phyloP scores from a whole-genome alignment of 2,888 invertebrate genomes.

The Aleiodes alternator region DNA sequence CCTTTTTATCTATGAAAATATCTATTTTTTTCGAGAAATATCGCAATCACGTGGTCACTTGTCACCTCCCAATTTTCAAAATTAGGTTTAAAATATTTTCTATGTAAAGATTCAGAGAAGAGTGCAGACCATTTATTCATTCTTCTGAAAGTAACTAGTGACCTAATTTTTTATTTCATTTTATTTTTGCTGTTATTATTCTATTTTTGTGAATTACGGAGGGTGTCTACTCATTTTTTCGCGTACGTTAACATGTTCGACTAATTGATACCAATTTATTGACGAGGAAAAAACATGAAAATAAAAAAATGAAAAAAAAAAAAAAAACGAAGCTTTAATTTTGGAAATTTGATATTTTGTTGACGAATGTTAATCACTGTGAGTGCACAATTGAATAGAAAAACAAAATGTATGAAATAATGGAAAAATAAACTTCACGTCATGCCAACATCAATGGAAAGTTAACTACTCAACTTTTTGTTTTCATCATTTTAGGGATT shows the following conservation, averaged over 20 bases:
- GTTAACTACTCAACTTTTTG: conserved; percentile 25
- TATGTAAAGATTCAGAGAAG: conserved; percentile 45
- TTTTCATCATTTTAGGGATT: background rate
- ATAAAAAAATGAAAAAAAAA: too few species aligned
- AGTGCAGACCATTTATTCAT: conserved; percentile 53
- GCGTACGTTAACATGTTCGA: background rate
- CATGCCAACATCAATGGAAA: conserved; percentile 19
- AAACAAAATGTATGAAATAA: too few species aligned
- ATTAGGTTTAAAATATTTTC: conserved; percentile 20
- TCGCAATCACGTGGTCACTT: conserved; percentile 72
- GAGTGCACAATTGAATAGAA: too few species aligned
- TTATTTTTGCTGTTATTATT: background rate
- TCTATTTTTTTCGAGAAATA: conserved; percentile 57
- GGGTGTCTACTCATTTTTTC: conserved; percentile 50
- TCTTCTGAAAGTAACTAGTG: conserved; percentile 19
- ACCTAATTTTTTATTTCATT: conserved; percentile 4
- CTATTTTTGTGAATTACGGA: conserved; percentile 33
- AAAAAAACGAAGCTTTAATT: too few species aligned
- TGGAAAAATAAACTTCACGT: background rate
- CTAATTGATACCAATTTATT: conserved; percentile 19
- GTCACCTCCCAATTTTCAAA: conserved; percentile 69
- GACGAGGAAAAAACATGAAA: background rate
- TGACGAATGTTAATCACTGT: too few species aligned
- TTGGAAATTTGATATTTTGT: too few species aligned
- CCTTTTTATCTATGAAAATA: conserved; percentile 17